phyloP scores from a whole-genome alignment of 2,888 invertebrate species.

The Pseudococcus longispinus region DNA sequence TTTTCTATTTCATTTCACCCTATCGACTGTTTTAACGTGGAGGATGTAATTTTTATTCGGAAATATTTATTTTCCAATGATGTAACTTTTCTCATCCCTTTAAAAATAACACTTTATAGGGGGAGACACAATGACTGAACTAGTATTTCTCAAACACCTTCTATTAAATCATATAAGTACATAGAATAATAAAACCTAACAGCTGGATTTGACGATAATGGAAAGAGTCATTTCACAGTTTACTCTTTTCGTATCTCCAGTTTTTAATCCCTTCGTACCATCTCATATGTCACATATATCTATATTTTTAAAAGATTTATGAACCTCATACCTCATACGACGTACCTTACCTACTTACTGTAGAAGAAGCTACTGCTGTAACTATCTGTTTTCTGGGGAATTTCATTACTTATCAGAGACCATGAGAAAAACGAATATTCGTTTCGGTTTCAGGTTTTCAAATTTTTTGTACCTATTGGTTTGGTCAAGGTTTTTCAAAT shows the following conservation, averaged over 20 bases:
- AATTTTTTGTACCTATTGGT: too few species aligned
- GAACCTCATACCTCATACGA: neutral
- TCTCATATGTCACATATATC: neutral
- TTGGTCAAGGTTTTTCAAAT: too few species aligned
- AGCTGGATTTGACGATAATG: neutral
- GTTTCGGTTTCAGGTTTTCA: too few species aligned
- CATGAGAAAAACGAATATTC: too few species aligned
- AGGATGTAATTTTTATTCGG: too few species aligned
- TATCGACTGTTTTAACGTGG: too few species aligned
- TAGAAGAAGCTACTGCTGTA: neutral
- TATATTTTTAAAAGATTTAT: neutral
- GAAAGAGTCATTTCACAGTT: neutral
- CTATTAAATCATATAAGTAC: neutral
- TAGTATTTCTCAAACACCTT: neutral
- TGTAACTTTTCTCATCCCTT: too few species aligned
- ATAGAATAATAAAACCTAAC: neutral
- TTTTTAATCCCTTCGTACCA: neutral
- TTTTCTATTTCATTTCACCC: too few species aligned
- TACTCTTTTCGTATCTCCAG: neutral
- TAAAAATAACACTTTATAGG: neutral
- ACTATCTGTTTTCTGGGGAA: neutral
- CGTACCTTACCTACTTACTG: neutral
- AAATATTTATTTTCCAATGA: too few species aligned
- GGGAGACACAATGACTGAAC: neutral
- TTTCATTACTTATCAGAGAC: neutral